Evolutionary conservation across 2,113 vertebrate genomes (phyloP), one percentile per base, ranked within the genome.

Genomic region (Malurus alboscapulatus): DNA sequence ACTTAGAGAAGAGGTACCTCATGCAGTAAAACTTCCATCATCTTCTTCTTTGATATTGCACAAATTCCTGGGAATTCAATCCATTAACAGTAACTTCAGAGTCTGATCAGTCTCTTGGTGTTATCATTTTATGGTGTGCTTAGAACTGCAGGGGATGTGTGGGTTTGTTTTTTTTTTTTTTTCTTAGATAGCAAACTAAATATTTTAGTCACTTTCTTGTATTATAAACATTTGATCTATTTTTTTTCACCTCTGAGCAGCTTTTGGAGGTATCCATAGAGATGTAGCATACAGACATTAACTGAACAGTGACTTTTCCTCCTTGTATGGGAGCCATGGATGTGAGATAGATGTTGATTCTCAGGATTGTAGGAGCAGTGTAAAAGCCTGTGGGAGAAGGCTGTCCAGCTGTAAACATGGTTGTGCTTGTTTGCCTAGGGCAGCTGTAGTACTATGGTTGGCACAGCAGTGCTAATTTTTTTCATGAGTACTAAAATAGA

Each of bases 181-280:
- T 91, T 67, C 38, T 82, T 74, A 76, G 36, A 53, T 1, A 30
- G 42, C 12, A 87, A 76, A 61, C 12, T 14, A 77, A 78, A 30
- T 18, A 55, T 55, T 91, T 80, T 87, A 81, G 19, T 91, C 1
- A 0, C 12, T 95, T 87, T 82, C 24, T 87, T 58, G 66, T 58
- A 7, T 61, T 84, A 73, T 34, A 93, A 91, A 61, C 3, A 2
- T 2, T 90, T 79, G n/a, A 47, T 58, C 12, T 44, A 44, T 38
- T n/a, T 32, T 71, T 90, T 87, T 57, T 7, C 16, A 74, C 32
- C 21, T 88, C 44, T 38, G 1, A 3, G 24, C 24, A 76, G 13
- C 20, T 79, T 87, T 67, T 86, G 51, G 32, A 77, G 8, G 59
- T 87, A 76, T 86, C 63, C 82, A 88, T 59, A 95, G 90, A 87